Conservation (phyloP, 1,140 invertebrate species). For the Micrasema minimum region DNA sequence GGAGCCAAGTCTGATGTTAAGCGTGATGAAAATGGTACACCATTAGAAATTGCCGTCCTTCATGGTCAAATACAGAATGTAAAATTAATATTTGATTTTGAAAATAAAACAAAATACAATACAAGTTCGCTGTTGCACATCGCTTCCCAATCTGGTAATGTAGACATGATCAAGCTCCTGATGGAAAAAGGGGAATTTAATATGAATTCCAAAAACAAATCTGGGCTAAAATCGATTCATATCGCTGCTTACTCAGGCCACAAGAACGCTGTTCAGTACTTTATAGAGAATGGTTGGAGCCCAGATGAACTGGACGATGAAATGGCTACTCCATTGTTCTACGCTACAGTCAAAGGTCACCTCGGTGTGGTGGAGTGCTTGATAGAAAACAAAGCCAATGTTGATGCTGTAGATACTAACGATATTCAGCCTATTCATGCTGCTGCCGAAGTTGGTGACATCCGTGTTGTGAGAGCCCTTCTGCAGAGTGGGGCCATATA, state of each 20-base stretch:
- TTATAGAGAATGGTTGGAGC: slow-evolving; percentile 2
- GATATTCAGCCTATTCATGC: neutral
- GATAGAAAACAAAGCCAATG: neutral
- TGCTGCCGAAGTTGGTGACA: neutral
- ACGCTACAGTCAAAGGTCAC: neutral
- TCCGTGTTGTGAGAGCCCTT: neutral
- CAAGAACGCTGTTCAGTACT: neutral
- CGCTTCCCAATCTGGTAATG: neutral
- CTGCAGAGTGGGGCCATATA: slow-evolving; percentile 2
- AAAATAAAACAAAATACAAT: neutral
- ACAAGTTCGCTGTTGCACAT: neutral
- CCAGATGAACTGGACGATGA: neutral
- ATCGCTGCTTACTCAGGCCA: neutral
- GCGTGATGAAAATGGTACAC: neutral
- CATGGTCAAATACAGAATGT: neutral
- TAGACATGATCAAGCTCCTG: neutral
- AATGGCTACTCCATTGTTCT: neutral
- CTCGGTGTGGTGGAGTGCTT: neutral
- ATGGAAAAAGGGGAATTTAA: neutral
- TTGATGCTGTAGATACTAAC: neutral
- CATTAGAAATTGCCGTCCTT: neutral
- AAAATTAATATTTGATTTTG: neutral
- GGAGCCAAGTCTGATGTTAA: slow-evolving; percentile 2
- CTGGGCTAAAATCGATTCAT: neutral
- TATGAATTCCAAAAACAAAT: neutral